Conservation (phyloP, 2,797 vertebrate species). For the Bovichtus diacanthus region DNA sequence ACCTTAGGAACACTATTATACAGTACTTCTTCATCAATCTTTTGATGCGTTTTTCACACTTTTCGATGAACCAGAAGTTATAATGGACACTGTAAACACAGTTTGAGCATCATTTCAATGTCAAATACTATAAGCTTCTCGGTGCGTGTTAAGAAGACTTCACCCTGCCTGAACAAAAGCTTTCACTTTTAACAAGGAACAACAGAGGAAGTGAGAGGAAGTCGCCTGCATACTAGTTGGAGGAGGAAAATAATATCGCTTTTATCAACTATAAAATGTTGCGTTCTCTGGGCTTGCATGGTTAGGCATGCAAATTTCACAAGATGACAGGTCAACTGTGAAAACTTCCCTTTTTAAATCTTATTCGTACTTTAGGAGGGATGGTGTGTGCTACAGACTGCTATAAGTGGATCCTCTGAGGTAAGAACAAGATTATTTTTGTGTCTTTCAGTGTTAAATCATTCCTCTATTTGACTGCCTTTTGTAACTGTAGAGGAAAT, state of each 20-base stretch:
- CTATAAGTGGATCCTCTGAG: background rate
- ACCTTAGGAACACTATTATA: background rate
- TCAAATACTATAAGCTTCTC: background rate
- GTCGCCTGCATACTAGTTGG: background rate
- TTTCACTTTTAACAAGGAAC: conserved; percentile 1
- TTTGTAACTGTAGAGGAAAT: background rate
- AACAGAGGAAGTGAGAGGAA: conserved; percentile 57
- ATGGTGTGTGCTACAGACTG: background rate
- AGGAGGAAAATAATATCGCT: accelerated
- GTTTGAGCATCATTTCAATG: background rate
- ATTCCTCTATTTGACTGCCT: background rate
- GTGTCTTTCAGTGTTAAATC: background rate
- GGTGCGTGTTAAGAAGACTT: background rate
- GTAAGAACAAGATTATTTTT: conserved; percentile 44
- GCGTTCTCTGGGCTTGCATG: background rate
- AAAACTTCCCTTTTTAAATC: conserved; percentile 33
- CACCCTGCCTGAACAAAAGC: background rate
- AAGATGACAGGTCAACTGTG: conserved; percentile 21
- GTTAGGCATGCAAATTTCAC: conserved; percentile 56
- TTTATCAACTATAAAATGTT: background rate
- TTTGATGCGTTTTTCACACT: background rate
- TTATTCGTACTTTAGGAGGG: background rate
- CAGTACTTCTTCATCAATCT: background rate
- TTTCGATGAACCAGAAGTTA: background rate
- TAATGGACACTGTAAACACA: background rate